Base-by-base conservation (phyloP, 2,113 vertebrate genomes). In the Salvator merianae region DNA sequence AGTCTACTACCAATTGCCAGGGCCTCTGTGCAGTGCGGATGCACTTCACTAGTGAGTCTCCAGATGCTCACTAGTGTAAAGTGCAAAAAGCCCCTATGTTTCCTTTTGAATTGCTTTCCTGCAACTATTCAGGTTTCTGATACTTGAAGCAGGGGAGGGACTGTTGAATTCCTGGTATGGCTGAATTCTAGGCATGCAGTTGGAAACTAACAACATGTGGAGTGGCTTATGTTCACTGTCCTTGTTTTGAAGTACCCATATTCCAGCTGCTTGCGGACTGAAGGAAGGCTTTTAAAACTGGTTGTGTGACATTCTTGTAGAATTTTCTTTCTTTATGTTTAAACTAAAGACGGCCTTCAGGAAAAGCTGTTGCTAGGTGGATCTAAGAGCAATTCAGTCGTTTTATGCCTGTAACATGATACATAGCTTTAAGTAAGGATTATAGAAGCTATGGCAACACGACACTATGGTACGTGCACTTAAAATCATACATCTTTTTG, bases 361-460 rank as follows among this genome's bases (percentile, higher is more conserved):
- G 38, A 5, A 84, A 43, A 59, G 53, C 68, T 84, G 91, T 88
- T 83, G 80, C 84, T 90, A 84, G 86, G 90, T 26, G 68, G 87
- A 87, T 90, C 47, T 83, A 83, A 82, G 80, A 76, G 30, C 71
- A 63, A 36, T 79, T 0, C 53, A 12, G 26, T 47, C 75, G 30
- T 84, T 90, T 79, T 88, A 47, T 2, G 79, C 36, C 80, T 66
- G 12, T 5, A 85, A 73, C 65, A 72, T 53, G 85, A 87, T 86
- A 87, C 87, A 69, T 71, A 72, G 77, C 50, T 86, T 77, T 34
- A n/a, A 43, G 69, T 13, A 0, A 36, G 84, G 78, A 80, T 90
- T 87, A 86, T 79, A 71, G 86, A 40, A 92, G 79, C 89, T 88
- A 92, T 91, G 89, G 90, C 50, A 94, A 93, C 86, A 87, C 85